These are phyloP conservation scores for Petrocephalus schoutedeni DNA, from an alignment of 2,797 vertebrate species.

Conservation along the genomic window DNA sequence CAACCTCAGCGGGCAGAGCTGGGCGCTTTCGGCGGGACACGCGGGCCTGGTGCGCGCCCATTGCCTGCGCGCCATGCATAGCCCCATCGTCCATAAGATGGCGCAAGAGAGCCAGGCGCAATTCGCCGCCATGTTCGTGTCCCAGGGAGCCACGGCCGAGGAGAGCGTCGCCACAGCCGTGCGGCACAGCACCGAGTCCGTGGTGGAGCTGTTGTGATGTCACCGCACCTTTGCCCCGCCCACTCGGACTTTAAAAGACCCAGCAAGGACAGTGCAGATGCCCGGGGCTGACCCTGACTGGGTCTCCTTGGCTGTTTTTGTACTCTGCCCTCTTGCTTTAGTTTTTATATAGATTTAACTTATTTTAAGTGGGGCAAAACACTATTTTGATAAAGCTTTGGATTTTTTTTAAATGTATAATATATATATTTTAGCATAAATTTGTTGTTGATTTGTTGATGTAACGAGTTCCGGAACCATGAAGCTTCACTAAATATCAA, in stretches of 20 bases:
- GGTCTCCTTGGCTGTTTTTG: background rate
- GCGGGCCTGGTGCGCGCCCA: slow-evolving; percentile 77
- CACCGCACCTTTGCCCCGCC: background rate
- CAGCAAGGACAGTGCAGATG: background rate
- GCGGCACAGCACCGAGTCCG: slow-evolving; percentile 33
- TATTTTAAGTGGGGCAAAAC: slow-evolving; percentile 27
- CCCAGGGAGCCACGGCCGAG: slow-evolving; percentile 18
- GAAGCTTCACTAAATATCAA: background rate
- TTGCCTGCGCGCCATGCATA: slow-evolving; percentile 67
- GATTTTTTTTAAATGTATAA: slow-evolving; percentile 14
- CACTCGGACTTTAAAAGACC: background rate
- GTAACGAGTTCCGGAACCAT: background rate
- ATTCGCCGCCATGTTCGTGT: slow-evolving; percentile 56
- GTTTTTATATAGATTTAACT: slow-evolving; percentile 27
- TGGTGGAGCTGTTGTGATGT: slow-evolving; percentile 35
- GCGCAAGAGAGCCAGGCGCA: slow-evolving; percentile 56
- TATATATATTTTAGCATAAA: slow-evolving; percentile 13
- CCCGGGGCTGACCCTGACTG: background rate
- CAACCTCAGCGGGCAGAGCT: slow-evolving; percentile 76
- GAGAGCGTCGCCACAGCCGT: slow-evolving; percentile 24
- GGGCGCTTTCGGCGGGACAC: slow-evolving; percentile 80
- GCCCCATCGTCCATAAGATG: slow-evolving; percentile 51
- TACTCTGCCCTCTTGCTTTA: background rate
- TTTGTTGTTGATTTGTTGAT: background rate
- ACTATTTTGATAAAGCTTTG: background rate